Percentiles rank a stretch among this genome's conserved stretches.
These are phyloP conservation scores for Platyura marginata DNA, from an alignment of 1,140 invertebrate species.

Conservation along the genomic window DNA sequence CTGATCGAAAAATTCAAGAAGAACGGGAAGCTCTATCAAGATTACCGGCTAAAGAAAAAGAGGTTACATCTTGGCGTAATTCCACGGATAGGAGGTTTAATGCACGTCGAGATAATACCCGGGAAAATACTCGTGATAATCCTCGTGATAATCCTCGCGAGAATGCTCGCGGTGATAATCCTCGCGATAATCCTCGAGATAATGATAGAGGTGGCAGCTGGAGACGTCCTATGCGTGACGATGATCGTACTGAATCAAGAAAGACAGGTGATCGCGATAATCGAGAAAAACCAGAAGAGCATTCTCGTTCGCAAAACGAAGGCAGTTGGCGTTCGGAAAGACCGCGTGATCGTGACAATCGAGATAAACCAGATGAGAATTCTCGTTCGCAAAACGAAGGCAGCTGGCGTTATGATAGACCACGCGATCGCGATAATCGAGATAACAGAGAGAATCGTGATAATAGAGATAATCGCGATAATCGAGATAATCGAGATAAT, in stretches of 20 bases:
- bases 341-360: neutral
- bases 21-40: slow-evolving; percentile 14
- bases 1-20: slow-evolving; percentile 17
- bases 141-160: slow-evolving; percentile 8
- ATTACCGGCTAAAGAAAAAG: slow-evolving; percentile 12
- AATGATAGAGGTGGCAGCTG: too few relatives aligned
- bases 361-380: neutral
- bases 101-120: slow-evolving; percentile 2
- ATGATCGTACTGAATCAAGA: too few relatives aligned
- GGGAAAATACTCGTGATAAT: slow-evolving; percentile 6
- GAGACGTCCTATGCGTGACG: too few relatives aligned
- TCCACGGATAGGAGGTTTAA: slow-evolving; percentile 10
- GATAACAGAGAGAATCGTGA: neutral
- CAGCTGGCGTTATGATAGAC: slow-evolving; percentile 18
- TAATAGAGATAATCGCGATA: neutral
- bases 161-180: slow-evolving; percentile 9
- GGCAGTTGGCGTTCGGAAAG: too few relatives aligned
- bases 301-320: too few relatives aligned
- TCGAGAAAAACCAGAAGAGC: too few relatives aligned
- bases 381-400: slow-evolving; percentile 3
- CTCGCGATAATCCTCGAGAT: slow-evolving; percentile 5
- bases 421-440: slow-evolving; percentile 10
- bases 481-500: neutral
- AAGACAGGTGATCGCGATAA: too few relatives aligned
- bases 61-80: slow-evolving; percentile 4